phyloP scores from a whole-genome alignment of 2,888 invertebrate species.

The Drosophila niveifrons region DNA sequence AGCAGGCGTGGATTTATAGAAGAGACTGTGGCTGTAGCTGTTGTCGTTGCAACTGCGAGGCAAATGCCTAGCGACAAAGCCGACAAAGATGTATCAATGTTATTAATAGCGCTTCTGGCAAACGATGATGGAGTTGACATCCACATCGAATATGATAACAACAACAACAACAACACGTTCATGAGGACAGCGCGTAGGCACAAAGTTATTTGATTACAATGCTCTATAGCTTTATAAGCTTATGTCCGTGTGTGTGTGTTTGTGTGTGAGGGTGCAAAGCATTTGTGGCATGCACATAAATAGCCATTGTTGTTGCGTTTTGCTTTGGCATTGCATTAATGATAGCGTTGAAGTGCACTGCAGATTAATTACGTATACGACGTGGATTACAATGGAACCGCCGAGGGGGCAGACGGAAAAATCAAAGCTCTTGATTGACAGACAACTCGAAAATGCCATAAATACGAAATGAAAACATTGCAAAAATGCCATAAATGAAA shows the following conservation, averaged over 20 bases:
- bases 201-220: conserved; percentile 68
- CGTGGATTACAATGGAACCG: conserved; percentile 6
- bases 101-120: conserved; percentile 79
- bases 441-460: conserved; percentile 5
- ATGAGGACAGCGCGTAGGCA: conserved; percentile 21
- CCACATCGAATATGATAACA: conserved; percentile 14
- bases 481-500: neutral
- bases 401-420: neutral
- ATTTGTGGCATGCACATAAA: conserved; percentile 39
- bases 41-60: conserved; percentile 16
- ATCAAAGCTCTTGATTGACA: conserved; percentile 9
- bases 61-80: conserved; percentile 51
- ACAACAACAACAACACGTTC: too few relatives aligned
- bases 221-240: conserved; percentile 41
- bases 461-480: neutral
- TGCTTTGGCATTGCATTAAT: conserved; percentile 52
- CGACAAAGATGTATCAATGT: conserved; percentile 76
- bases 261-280: conserved; percentile 5
- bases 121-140: conserved; percentile 65
- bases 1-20: conserved; percentile 15
- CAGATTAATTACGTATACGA: conserved; percentile 57
- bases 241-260: conserved; percentile 2
- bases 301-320: conserved; percentile 45
- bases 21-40: neutral
- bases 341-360: conserved; percentile 51